Evolutionary conservation across 1,140 invertebrate genomes (phyloP), one percentile per base, ranked within the genome.

Genomic region (Psix sp.): DNA sequence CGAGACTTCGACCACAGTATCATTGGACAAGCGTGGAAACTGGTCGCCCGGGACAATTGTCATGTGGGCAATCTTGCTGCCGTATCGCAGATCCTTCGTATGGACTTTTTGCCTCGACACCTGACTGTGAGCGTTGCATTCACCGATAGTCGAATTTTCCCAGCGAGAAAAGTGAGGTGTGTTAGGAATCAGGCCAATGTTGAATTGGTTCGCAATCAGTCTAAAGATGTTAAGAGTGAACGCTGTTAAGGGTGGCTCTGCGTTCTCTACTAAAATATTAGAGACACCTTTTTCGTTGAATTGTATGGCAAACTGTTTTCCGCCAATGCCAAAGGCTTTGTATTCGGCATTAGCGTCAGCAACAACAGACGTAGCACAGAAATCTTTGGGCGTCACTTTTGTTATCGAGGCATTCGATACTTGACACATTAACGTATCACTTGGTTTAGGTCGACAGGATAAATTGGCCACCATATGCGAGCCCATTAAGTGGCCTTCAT

Each of bases 71-170:
- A 82, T 74, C 11, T 14, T 56, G 26, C 13, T 18, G 1, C 66
- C 51, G 14, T 48, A 40, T 2, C 40, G 40, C 15, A 29, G 46
- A 20, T 77, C 52, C 4, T 74, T 36, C 3, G 74, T 46, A 6
- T 73, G 36, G 1, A 72, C 26, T 6, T 76, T 76, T 40, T 79
- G 65, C 6, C 70, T 57, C 5, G 59, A 73, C 3, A 87, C 66
- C 11, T 81, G 76, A 46, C 81, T 86, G 17, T 77, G 35, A 0
- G 78, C 78, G 11, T 77, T 74, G 51, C 86, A 87, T 18, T 84
- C 75, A 11, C 84, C 85, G 11, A 79, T 67, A 0, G 79, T 82
- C 2, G 80, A 80, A 46, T 82, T 80, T 68, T 88, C 84, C 71
- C 77, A 65, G n/a, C 68, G 62, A 3, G 76, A 71, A 51, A 80